Evolutionary conservation across 2,797 vertebrate genomes (phyloP).

Genomic region (Pitangus sulphuratus): DNA sequence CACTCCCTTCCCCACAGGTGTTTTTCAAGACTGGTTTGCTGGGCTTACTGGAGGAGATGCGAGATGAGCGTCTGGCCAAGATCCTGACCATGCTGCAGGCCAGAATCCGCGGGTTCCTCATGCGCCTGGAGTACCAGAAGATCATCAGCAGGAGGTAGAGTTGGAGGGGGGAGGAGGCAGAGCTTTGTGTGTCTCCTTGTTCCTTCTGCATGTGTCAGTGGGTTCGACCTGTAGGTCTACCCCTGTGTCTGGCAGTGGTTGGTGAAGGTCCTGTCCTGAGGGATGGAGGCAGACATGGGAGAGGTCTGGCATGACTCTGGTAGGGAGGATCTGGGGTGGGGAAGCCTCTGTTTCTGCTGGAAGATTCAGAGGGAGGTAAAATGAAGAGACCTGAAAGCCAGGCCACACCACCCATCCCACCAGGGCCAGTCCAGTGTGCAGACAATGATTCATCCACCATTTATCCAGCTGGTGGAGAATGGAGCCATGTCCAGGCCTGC

Average conservation of each 20-base stretch:
- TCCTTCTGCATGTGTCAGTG: accelerated
- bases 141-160: conserved; percentile 84
- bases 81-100: conserved; percentile 90
- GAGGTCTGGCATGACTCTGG: background rate
- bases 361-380: background rate
- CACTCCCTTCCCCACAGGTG: conserved; percentile 76
- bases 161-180: background rate
- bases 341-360: background rate
- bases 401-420: background rate
- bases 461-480: background rate
- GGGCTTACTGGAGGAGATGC: conserved; percentile 87
- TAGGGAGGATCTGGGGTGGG: background rate
- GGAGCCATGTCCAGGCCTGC: background rate
- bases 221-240: background rate
- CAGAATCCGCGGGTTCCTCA: conserved; percentile 84
- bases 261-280: background rate
- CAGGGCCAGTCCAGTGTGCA: background rate
- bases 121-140: conserved; percentile 84
- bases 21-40: conserved; percentile 94
- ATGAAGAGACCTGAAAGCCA: background rate
- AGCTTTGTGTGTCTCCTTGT: background rate
- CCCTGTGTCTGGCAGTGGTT: background rate
- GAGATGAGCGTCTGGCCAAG: conserved; percentile 90
- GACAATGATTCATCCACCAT: background rate
- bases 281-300: background rate